phyloP scores from a whole-genome alignment of 92 coral and sea anemone species.

The Actinostola sp. region DNA sequence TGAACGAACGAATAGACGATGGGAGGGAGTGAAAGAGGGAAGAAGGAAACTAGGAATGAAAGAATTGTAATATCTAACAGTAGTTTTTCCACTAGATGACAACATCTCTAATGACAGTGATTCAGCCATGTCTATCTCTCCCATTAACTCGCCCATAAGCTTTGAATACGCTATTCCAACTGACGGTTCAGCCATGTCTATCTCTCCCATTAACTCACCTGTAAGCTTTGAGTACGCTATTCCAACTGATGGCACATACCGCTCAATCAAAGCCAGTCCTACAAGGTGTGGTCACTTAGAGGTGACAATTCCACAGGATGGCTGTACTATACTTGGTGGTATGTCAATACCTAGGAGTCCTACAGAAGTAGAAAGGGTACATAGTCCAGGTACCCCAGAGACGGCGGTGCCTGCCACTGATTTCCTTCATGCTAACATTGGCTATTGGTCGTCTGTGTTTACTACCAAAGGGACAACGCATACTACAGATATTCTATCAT shows the following conservation, averaged over 20 bases:
- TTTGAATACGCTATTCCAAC: slow-evolving; percentile 29
- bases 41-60: no score
- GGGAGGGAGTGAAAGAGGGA: no score
- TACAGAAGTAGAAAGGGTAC: slow-evolving; percentile 7
- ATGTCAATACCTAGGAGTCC: slow-evolving; percentile 22
- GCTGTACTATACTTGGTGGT: not conserved
- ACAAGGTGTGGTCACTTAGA: not conserved
- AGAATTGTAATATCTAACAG: not conserved
- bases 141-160: slow-evolving; percentile 24
- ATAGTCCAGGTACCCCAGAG: slow-evolving; percentile 80
- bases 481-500: not conserved
- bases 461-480: not conserved
- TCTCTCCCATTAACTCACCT: slow-evolving; percentile 26
- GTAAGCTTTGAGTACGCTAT: slow-evolving; percentile 29
- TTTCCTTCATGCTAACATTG: slow-evolving; percentile 77
- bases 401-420: slow-evolving; percentile 79
- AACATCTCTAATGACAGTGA: slow-evolving; percentile 6
- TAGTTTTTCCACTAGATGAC: slow-evolving; percentile 4
- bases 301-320: slow-evolving; percentile 8
- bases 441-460: slow-evolving; percentile 66
- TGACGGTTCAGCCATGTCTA: slow-evolving; percentile 31
- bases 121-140: slow-evolving; percentile 29
- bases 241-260: slow-evolving; percentile 6
- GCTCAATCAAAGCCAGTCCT: slow-evolving; percentile 2
- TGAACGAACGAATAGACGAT: no score